Evolutionary conservation across 2,113 vertebrate species (phyloP).

Genomic region (Chaetodon auriga): DNA sequence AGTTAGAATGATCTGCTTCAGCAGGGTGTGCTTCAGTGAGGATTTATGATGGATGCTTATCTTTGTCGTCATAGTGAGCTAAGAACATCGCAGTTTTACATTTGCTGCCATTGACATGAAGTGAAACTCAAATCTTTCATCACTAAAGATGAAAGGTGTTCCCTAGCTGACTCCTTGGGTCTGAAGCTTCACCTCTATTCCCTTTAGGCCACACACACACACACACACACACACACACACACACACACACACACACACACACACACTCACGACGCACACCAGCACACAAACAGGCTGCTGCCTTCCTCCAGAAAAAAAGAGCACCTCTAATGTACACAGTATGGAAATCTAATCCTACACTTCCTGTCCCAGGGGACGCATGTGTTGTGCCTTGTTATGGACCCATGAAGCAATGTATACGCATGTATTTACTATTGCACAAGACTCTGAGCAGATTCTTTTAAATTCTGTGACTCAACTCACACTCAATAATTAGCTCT

Average conservation of each 20-base stretch:
- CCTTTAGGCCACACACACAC: background rate
- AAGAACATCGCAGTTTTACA: background rate
- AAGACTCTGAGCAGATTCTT: background rate
- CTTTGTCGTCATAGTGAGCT: background rate
- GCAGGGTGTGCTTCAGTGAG: background rate
- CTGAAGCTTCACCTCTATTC: slow-evolving; percentile 21
- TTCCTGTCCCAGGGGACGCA: slow-evolving; percentile 16
- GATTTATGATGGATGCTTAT: background rate
- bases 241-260: too few relatives aligned
- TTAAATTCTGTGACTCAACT: background rate
- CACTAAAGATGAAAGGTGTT: background rate
- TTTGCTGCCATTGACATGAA: background rate
- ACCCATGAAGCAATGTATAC: background rate
- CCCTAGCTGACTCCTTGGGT: background rate
- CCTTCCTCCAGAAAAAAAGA: background rate
- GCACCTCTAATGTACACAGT: background rate
- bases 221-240: background rate
- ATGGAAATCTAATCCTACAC: slow-evolving; percentile 19
- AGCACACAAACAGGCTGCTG: slow-evolving; percentile 14
- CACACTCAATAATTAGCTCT: slow-evolving; percentile 13
- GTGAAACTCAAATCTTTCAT: background rate
- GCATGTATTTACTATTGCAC: background rate
- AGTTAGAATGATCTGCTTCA: background rate
- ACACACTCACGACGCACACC: background rate
- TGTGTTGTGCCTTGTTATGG: background rate